Evolutionary conservation across 2,797 vertebrate genomes (phyloP).

Genomic region (Phoxinus dragarum): DNA sequence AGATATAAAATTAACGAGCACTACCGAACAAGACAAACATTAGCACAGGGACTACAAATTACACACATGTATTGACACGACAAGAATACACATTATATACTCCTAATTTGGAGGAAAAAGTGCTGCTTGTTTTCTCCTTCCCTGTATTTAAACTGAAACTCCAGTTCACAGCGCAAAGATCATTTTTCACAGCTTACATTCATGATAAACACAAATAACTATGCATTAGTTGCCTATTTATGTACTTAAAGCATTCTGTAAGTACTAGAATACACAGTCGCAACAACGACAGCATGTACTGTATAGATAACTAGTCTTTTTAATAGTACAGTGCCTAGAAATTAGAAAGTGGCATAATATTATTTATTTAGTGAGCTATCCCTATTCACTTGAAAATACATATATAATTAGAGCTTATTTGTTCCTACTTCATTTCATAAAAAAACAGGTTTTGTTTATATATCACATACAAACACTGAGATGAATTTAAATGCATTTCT

Average conservation of each 20-base stretch:
- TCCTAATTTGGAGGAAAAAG: slow-evolving; percentile 59
- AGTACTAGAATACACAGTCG: slow-evolving; percentile 46
- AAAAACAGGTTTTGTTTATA: slow-evolving; percentile 66
- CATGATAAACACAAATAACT: slow-evolving; percentile 45
- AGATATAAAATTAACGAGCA: slow-evolving; percentile 63
- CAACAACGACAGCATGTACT: slow-evolving; percentile 33
- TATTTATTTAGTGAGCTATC: slow-evolving; percentile 29
- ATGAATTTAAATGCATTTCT: slow-evolving; percentile 12
- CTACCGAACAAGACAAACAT: slow-evolving; percentile 33
- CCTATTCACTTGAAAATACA: slow-evolving; percentile 50
- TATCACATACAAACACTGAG: slow-evolving; percentile 61
- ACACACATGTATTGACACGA: slow-evolving; percentile 45
- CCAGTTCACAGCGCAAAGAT: slow-evolving; percentile 54
- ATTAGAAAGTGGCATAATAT: slow-evolving; percentile 43
- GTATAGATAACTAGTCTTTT: slow-evolving; percentile 35
- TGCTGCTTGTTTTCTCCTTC: slow-evolving; percentile 69
- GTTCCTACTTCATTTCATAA: slow-evolving; percentile 79
- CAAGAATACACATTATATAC: slow-evolving; percentile 46
- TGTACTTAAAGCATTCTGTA: slow-evolving; percentile 38
- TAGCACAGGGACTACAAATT: slow-evolving; percentile 34
- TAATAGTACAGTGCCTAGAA: slow-evolving; percentile 42
- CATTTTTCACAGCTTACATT: slow-evolving; percentile 66
- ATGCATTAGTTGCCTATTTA: slow-evolving; percentile 35
- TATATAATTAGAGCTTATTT: slow-evolving; percentile 82
- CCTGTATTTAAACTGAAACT: slow-evolving; percentile 53